Conservation (phyloP, 2,113 vertebrate species). For the Urocynchramus pylzowi region DNA sequence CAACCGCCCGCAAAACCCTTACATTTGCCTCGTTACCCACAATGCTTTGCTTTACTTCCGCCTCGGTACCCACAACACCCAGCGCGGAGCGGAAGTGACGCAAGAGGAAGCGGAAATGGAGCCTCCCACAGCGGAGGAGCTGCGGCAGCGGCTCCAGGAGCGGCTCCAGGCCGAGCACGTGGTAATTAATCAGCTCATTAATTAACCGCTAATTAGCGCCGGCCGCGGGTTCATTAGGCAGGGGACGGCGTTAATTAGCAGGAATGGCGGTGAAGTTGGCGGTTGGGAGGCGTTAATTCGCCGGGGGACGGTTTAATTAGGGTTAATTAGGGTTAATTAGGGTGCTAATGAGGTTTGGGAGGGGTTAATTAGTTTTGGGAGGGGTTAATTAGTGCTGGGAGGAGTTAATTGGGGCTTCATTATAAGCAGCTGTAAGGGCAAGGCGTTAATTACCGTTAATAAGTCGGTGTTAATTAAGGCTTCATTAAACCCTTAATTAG, state of each 20-base stretch:
- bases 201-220: background rate
- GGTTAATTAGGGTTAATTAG: background rate
- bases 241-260: accelerated
- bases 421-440: accelerated
- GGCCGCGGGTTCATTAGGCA: accelerated
- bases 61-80: accelerated
- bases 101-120: accelerated
- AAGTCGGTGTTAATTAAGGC: background rate
- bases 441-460: accelerated
- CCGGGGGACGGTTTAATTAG: too few relatives aligned
- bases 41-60: background rate
- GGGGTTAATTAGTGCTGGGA: background rate
- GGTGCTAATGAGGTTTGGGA: accelerated
- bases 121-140: background rate
- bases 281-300: background rate
- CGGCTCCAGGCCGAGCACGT: background rate
- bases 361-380: background rate
- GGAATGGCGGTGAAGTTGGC: background rate
- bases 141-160: background rate
- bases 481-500: background rate
- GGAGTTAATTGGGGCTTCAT: background rate
- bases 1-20: accelerated
- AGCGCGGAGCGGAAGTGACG: background rate
- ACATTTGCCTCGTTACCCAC: background rate
- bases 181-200: background rate